Conservation (phyloP, 2,888 invertebrate species). For the Cantharis rustica region DNA sequence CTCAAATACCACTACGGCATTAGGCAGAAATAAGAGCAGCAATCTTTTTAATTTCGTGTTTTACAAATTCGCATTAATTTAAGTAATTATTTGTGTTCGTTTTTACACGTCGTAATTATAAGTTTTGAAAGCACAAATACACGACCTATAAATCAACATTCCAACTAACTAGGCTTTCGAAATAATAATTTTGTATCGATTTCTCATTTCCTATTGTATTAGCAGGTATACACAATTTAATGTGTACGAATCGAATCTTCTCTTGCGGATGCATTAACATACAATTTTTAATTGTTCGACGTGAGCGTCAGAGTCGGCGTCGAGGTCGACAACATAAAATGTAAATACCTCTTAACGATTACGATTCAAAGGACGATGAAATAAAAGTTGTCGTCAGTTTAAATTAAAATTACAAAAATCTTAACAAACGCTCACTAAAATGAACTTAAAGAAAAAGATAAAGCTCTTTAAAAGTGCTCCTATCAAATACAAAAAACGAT, state of each 20-base stretch:
- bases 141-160: neutral
- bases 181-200: neutral
- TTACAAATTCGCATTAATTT: neutral
- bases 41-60: neutral
- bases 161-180: neutral
- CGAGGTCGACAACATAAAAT: neutral
- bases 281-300: too few relatives aligned
- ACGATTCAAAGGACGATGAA: neutral
- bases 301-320: neutral
- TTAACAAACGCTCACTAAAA: slow-evolving; percentile 8
- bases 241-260: neutral
- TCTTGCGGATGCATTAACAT: neutral
- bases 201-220: neutral
- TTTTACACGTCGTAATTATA: neutral
- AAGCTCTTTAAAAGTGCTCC: slow-evolving; percentile 2
- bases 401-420: neutral
- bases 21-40: neutral
- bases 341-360: neutral
- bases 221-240: neutral
- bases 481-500: slow-evolving; percentile 17
- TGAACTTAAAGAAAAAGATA: slow-evolving; percentile 7
- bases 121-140: neutral
- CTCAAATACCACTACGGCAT: slow-evolving; percentile 5
- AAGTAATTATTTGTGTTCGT: neutral
- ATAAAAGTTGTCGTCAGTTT: neutral